phyloP scores from a whole-genome alignment of 2,888 invertebrate species.

The Eurois occulta region DNA sequence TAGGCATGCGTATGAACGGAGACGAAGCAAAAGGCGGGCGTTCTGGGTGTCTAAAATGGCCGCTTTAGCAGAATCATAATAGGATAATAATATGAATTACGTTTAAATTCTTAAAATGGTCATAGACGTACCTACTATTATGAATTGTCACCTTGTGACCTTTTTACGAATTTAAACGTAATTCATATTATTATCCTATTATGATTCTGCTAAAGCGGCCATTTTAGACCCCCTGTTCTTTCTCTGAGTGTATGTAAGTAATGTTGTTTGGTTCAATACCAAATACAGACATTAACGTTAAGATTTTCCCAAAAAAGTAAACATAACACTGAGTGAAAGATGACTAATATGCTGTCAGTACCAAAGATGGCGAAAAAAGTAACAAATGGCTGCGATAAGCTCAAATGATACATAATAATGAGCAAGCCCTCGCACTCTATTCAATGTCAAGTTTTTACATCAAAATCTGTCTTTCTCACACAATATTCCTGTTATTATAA shows the following conservation, averaged over 20 bases:
- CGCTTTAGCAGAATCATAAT: no score
- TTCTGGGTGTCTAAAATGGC: no score
- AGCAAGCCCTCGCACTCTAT: slow-evolving; percentile 19
- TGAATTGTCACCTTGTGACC: no score
- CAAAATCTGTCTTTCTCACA: slow-evolving; percentile 11
- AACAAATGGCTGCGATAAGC: slow-evolving; percentile 52
- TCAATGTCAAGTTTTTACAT: slow-evolving; percentile 39
- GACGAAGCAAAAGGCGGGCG: neutral
- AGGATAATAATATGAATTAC: no score
- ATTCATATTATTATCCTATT: no score
- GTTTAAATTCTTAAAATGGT: no score
- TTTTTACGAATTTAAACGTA: no score
- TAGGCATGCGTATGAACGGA: neutral
- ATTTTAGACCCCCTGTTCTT: no score
- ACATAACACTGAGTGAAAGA: slow-evolving; percentile 1
- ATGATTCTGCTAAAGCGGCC: no score
- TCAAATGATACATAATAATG: slow-evolving; percentile 35
- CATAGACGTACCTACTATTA: no score
- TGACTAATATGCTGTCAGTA: slow-evolving; percentile 44
- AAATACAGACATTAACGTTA: neutral
- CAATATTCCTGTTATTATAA: neutral
- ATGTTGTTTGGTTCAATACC: neutral
- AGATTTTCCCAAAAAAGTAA: slow-evolving; percentile 16
- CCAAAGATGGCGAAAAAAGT: slow-evolving; percentile 39
- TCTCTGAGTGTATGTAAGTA: neutral